phyloP scores from a whole-genome alignment of 2,113 vertebrate genomes.

The Willisornis vidua region DNA sequence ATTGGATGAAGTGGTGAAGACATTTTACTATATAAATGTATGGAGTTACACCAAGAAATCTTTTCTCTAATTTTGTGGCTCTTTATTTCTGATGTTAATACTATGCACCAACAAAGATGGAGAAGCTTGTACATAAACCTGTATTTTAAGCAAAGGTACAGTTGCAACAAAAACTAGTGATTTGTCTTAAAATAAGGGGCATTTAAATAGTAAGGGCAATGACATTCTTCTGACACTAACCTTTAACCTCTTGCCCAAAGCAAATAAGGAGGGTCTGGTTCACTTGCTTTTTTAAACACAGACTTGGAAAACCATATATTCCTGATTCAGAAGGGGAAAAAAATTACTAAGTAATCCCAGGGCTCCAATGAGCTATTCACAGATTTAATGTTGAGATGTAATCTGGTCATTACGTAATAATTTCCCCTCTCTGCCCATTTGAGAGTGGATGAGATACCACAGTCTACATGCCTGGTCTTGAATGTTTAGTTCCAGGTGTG shows the following conservation, averaged over 20 bases:
- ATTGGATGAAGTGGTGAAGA: neutral
- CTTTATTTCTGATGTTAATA: neutral
- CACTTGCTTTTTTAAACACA: neutral
- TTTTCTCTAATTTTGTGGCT: neutral
- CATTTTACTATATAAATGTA: neutral
- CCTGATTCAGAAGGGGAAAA: neutral
- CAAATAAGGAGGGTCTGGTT: neutral
- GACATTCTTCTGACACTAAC: neutral
- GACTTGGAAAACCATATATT: neutral
- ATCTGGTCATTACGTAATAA: conserved; percentile 3
- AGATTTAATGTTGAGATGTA: neutral
- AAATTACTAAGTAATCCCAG: neutral
- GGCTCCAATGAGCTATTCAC: conserved; percentile 10
- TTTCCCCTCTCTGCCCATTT: conserved; percentile 35
- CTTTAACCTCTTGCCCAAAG: neutral
- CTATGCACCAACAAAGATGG: neutral
- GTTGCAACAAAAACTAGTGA: neutral
- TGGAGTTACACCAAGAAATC: neutral
- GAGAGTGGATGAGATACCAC: neutral
- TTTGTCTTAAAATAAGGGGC: neutral
- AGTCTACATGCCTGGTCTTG: conserved; percentile 5
- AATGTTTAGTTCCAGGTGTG: neutral
- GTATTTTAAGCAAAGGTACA: neutral
- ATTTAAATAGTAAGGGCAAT: neutral
- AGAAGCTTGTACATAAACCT: neutral